phyloP scores from a whole-genome alignment of 2,113 vertebrate genomes.

The Corythaixoides concolor region DNA sequence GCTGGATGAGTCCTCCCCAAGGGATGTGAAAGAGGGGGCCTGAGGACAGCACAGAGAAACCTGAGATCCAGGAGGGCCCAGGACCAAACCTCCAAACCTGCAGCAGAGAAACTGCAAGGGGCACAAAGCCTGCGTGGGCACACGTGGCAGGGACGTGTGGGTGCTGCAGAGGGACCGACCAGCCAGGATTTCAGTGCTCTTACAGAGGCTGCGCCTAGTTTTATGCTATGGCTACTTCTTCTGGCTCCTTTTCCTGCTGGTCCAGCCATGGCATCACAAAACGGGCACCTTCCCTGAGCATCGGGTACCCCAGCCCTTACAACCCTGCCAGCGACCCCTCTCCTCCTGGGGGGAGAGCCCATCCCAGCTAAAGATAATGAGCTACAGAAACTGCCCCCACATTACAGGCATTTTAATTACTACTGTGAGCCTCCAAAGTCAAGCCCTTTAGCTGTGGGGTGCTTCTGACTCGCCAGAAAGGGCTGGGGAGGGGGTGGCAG shows the following conservation, averaged over 20 bases:
- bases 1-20: neutral
- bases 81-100: neutral
- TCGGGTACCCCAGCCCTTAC: neutral
- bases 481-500: neutral
- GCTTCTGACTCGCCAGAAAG: neutral
- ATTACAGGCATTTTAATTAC: neutral
- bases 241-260: neutral
- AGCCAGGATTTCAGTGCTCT: neutral
- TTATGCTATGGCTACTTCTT: neutral
- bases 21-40: neutral
- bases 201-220: neutral
- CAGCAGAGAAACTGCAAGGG: neutral
- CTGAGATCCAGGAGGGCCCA: neutral
- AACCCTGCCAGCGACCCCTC: neutral
- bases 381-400: neutral
- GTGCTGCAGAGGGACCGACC: neutral
- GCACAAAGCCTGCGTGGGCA: neutral
- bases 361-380: neutral
- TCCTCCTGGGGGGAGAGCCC: neutral
- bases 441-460: neutral
- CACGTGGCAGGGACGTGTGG: rapidly evolving
- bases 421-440: rapidly evolving
- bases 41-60: neutral
- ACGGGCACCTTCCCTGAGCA: neutral
- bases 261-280: neutral